Percentiles rank a stretch among this genome's conserved stretches.
Evolutionary conservation across 2,888 invertebrate species (phyloP).

Genomic region (Chrysomela aeneicollis): DNA sequence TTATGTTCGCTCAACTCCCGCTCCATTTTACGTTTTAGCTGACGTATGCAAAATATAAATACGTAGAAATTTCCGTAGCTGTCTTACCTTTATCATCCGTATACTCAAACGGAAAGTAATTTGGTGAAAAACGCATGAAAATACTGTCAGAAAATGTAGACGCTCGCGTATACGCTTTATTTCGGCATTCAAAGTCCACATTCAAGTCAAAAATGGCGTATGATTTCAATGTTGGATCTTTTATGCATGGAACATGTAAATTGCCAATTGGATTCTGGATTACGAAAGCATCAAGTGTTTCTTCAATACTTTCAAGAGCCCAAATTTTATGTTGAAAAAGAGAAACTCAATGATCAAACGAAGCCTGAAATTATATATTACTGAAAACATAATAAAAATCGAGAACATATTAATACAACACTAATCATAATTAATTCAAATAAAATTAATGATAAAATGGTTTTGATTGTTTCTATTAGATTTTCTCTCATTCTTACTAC

Average conservation of each 20-base stretch:
- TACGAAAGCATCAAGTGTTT: background rate
- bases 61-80: conserved; percentile 20
- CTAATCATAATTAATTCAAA: too few relatives aligned
- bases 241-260: background rate
- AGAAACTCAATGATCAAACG: too few relatives aligned
- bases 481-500: too few relatives aligned
- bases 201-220: background rate
- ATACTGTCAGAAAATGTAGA: conserved; percentile 21
- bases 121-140: conserved; percentile 28
- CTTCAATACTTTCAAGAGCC: too few relatives aligned
- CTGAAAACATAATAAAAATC: too few relatives aligned
- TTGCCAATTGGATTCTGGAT: too few relatives aligned
- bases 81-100: conserved; percentile 33
- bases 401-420: too few relatives aligned
- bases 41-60: conserved; percentile 27
- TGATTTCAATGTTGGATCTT: conserved; percentile 13
- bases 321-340: too few relatives aligned
- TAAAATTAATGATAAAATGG: too few relatives aligned
- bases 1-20: conserved; percentile 27
- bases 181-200: background rate
- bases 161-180: background rate
- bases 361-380: too few relatives aligned
- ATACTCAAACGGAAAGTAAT: conserved; percentile 34
- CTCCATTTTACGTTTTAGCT: conserved; percentile 29
- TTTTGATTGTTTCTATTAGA: too few relatives aligned